Base-by-base conservation (phyloP, 2,797 vertebrate species). In the Sparus aurata region DNA sequence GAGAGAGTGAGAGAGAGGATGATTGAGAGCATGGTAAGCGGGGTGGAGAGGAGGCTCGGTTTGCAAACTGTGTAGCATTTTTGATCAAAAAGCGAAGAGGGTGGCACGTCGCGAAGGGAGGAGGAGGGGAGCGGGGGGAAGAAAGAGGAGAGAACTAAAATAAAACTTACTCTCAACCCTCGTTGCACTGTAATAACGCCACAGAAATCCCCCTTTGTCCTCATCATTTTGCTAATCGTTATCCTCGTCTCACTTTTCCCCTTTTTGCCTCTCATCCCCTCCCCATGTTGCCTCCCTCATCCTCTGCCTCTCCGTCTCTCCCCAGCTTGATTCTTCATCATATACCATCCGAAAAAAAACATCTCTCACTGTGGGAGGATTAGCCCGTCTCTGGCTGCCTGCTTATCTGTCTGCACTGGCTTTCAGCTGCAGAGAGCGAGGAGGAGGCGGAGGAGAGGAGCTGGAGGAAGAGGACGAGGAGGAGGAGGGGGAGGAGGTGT, bases 401-500 rank as follows among this genome's bases (percentile, higher is more conserved):
- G 93, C 95, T 95, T 95, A 93, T 96, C 96, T 94, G 95, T 95
- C 94, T 93, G 92, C 87, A 81, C 84, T 85, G 85, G 79, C 84
- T 87, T 80, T 90, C 77, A 69, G 88, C 93, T 86, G 83, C 80
- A 77, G 80, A 77, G 84, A 59, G 73, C 71, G 82, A 64, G 73
- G 73, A 60, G 71, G 63, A 64, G 47, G 75, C 46, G 58, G 58
- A 8, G 60, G 82, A 30, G 89, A 38, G 25, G 80, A 38, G 53
- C 53, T 15, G 22, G 63, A 5, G 59, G 80, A 67, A 65, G 74
- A 59, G 78, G 76, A 73, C 80, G 60, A 63, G 54, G 50, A 9
- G 9, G 43, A 3, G 61, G 22, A 17, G 47, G 64, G 22, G 69
- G 43, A 45, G 43, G 43, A 15, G 58, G 58, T 20, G 66, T 30